A percentile compares a stretch with the other conserved stretches of the same genome.
Evolutionary conservation across 2,888 invertebrate species (phyloP).

Genomic region (Belgica antarctica): DNA sequence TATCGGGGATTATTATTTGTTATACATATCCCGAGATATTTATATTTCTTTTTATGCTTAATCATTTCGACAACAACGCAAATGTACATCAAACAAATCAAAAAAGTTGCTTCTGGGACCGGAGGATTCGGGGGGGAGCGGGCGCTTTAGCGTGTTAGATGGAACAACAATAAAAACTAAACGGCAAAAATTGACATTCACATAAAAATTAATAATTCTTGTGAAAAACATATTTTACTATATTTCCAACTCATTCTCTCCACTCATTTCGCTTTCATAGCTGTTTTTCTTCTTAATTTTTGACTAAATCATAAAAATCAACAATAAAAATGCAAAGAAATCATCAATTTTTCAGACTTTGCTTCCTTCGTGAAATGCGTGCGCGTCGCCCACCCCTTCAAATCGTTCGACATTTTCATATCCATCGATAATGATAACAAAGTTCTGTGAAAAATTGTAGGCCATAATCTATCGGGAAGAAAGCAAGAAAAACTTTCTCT

Average conservation of each 20-base stretch:
- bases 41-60: slow-evolving; percentile 42
- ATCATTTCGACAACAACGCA: slow-evolving; percentile 41
- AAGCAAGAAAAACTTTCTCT: background rate
- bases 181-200: slow-evolving; percentile 37
- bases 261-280: no score
- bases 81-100: slow-evolving; percentile 33
- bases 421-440: slow-evolving; percentile 28
- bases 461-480: slow-evolving; percentile 6
- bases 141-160: background rate
- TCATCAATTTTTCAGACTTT: slow-evolving; percentile 25
- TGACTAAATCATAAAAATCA: slow-evolving; percentile 35
- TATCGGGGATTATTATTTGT: slow-evolving; percentile 10
- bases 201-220: slow-evolving; percentile 41
- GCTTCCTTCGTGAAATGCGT: slow-evolving; percentile 10
- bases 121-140: background rate
- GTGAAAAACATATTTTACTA: slow-evolving; percentile 10
- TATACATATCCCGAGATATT: slow-evolving; percentile 8
- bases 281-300: background rate
- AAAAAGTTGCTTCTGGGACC: background rate
- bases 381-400: background rate
- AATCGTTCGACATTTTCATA: background rate
- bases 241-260: background rate
- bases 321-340: slow-evolving; percentile 41
- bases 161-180: slow-evolving; percentile 28
- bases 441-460: slow-evolving; percentile 27